Evolutionary conservation across 2,888 invertebrate species (phyloP).

Genomic region (Lamellibrachia columna): DNA sequence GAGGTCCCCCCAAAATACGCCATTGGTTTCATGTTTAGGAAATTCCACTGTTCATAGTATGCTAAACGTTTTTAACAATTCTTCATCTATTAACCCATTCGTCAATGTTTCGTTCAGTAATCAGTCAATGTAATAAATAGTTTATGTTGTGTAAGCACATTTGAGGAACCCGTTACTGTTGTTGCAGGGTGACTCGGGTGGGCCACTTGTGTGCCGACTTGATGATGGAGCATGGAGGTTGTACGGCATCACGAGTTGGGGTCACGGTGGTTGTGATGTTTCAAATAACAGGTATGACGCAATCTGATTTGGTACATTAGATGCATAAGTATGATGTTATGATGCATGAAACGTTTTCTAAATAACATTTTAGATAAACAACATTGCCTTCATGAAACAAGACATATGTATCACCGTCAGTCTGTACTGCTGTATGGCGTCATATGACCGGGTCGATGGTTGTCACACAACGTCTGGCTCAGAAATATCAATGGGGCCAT

Average conservation of each 20-base stretch:
- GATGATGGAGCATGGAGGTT: background rate
- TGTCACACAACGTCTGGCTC: too few relatives aligned
- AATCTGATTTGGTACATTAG: background rate
- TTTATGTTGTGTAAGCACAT: too few relatives aligned
- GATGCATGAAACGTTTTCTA: too few relatives aligned
- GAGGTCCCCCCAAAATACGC: too few relatives aligned
- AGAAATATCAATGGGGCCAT: too few relatives aligned
- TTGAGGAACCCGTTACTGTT: background rate
- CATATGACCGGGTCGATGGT: too few relatives aligned
- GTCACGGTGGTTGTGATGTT: background rate
- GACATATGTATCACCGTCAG: background rate
- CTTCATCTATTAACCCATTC: background rate
- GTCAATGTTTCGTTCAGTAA: background rate
- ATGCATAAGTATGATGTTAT: background rate
- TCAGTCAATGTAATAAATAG: background rate
- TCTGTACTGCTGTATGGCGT: too few relatives aligned
- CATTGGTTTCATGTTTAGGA: too few relatives aligned
- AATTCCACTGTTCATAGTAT: background rate
- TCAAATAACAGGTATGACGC: too few relatives aligned
- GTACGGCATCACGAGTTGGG: background rate
- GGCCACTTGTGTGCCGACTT: conserved; percentile 26
- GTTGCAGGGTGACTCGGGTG: conserved; percentile 31
- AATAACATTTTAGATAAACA: too few relatives aligned
- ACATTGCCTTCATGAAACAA: too few relatives aligned
- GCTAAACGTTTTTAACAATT: background rate